Percentiles rank a stretch among this genome's conserved stretches.
Evolutionary conservation across 2,113 vertebrate species (phyloP).

Genomic region (Apodemus sylvaticus): DNA sequence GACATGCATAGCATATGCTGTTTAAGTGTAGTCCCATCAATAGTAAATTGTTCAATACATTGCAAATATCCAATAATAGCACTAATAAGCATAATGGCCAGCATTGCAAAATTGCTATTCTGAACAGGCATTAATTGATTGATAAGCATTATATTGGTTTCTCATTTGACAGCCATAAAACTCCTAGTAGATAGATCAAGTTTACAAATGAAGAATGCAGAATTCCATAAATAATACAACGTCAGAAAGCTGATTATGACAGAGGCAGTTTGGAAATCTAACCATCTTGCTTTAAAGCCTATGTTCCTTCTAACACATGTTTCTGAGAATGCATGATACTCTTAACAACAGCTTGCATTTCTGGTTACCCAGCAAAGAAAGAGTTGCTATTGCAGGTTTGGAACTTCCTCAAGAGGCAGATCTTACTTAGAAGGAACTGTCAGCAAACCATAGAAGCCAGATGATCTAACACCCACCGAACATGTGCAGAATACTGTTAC

Average conservation of each 20-base stretch:
- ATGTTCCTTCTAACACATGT: neutral
- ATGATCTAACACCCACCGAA: neutral
- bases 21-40: neutral
- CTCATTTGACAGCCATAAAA: conserved; percentile 35
- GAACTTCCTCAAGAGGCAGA: neutral
- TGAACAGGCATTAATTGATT: neutral
- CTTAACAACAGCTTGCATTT: neutral
- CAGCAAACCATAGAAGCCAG: neutral
- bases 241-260: neutral
- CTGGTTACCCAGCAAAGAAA: neutral
- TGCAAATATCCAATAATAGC: neutral
- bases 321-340: neutral
- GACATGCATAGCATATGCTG: neutral
- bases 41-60: neutral
- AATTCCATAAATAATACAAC: conserved; percentile 7
- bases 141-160: neutral
- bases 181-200: neutral
- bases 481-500: neutral
- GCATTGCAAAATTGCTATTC: neutral
- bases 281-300: conserved; percentile 10
- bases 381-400: neutral
- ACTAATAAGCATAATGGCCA: neutral
- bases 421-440: neutral
- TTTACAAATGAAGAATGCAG: neutral
- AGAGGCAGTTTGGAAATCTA: neutral